Base-by-base conservation (phyloP, 2,113 vertebrate genomes). In the Calyptomena viridis region DNA sequence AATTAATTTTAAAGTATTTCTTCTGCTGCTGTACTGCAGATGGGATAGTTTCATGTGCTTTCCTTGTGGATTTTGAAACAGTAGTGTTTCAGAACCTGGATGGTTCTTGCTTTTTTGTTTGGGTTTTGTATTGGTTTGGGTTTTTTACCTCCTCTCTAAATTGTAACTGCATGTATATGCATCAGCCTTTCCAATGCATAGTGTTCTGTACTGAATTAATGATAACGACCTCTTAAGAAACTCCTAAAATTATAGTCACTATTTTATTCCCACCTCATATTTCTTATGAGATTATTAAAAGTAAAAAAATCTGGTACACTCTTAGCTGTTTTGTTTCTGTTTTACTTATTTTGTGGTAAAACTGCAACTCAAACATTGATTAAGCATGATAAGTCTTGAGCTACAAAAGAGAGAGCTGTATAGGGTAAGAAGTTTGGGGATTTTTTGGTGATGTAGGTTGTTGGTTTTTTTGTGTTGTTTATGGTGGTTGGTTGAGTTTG, bases 311-410 rank as follows among this genome's bases (percentile, higher is more conserved):
- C 3, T 50, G 4, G 4, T 76, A 8, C 59, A 8, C 2, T 53
- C 2, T 33, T 69, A 27, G 2, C 1, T 2, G 7, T 5, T 28
- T 7, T 7, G 6, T 7, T 16, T 31, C 7, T 23, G 1, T 37
- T 80, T 73, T 47, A 47, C 19, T n/a, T 40, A 42, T 2, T 8
- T 64, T 49, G 7, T 81, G 18, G 27, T 63, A 75, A 73, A 85
- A 49, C 14, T 56, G 42, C 3, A 47, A 5, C 7, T 52, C 8
- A 76, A 79, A 39, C 1, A 12, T 5, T 27, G 8, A 64, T 30
- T 40, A 64, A 62, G 1, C 3, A 11, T n/a, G 27, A 9, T 23
- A 69, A 64, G 1, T 22, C 15, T 37, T 53, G 16, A 56, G 7
- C 2, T 49, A 18, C 31, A 33, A 49, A 60, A 14, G 19, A 76